These are phyloP conservation scores for Trogon melanurus DNA, from an alignment of 2,113 vertebrate species.

Conservation along the genomic window DNA sequence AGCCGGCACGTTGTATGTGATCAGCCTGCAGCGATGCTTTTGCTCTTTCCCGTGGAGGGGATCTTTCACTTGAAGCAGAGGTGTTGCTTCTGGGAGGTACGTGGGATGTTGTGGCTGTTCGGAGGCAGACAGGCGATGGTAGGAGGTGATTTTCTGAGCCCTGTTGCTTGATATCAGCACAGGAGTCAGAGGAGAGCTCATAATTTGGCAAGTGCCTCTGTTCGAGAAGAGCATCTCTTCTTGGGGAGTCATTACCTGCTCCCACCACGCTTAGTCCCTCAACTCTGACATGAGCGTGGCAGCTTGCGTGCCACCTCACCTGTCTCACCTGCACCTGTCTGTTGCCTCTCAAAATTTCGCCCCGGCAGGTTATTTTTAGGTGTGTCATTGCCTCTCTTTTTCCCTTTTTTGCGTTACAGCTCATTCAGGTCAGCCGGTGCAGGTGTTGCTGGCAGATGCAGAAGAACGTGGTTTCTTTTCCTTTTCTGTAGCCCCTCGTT, in stretches of 20 bases:
- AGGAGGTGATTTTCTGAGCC: background rate
- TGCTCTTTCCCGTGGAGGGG: accelerated
- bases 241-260: background rate
- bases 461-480: background rate
- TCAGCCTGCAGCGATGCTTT: background rate
- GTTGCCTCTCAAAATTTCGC: background rate
- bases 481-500: conserved; percentile 24
- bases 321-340: no score
- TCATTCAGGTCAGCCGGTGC: background rate
- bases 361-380: background rate
- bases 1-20: accelerated
- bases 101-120: accelerated
- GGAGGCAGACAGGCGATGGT: background rate
- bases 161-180: background rate
- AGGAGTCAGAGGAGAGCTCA: background rate
- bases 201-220: background rate
- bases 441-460: background rate
- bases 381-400: background rate
- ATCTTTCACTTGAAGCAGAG: background rate
- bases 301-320: background rate
- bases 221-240: background rate
- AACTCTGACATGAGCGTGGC: background rate
- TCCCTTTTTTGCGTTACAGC: accelerated
- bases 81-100: background rate
- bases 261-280: background rate